Evolutionary conservation across 2,888 invertebrate genomes (phyloP), one percentile per base, ranked within the genome.

Genomic region (Andrena camellia): DNA sequence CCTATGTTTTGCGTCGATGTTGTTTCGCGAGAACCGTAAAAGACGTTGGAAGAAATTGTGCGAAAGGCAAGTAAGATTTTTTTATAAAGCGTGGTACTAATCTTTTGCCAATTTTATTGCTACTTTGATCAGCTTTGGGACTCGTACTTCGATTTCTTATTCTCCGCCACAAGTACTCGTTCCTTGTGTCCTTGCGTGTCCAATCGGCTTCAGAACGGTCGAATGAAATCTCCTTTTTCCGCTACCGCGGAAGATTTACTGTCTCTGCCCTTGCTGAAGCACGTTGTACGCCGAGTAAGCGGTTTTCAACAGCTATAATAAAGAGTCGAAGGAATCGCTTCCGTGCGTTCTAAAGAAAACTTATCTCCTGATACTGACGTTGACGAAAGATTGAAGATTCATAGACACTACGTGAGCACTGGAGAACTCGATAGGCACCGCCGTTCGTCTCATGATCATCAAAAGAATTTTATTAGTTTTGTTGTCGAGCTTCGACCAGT

Each of bases 321-420:
- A 23, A 31, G 13, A 42, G 3, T 42, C 42, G 10, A 42, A 42
- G 42, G 10, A 13, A 42, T 42, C 10, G 42, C 42, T 13, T 13
- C 3, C 13, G 4, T 4, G 42, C 13, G 42, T 13, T 42, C 13
- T 42, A 42, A 42, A 13, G 42, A 42, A 42, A 42, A 13, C 42
- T 42, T 42, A 13, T 13, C 42, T 42, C 4, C 0, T 60, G 4
- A 42, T 59, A 69, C 69, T 42, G 29, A 69, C 69, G 6, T 35
- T 57, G n/a, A 59, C 81, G 69, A 85, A 85, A 2, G 75, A 78
- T 0, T 81, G 76, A 2, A 85, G 62, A 31, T 81, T 84, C 63
- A 84, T 23, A 0, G 81, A 69, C 0, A 85, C 6, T 3, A 84
- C 29, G 8, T 74, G 23, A 3, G 48, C 33, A 13, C 75, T 67